Evolutionary conservation across 1,140 invertebrate genomes (phyloP), one percentile per base, ranked within the genome.

Genomic region (Zaprionus nigranus): DNA sequence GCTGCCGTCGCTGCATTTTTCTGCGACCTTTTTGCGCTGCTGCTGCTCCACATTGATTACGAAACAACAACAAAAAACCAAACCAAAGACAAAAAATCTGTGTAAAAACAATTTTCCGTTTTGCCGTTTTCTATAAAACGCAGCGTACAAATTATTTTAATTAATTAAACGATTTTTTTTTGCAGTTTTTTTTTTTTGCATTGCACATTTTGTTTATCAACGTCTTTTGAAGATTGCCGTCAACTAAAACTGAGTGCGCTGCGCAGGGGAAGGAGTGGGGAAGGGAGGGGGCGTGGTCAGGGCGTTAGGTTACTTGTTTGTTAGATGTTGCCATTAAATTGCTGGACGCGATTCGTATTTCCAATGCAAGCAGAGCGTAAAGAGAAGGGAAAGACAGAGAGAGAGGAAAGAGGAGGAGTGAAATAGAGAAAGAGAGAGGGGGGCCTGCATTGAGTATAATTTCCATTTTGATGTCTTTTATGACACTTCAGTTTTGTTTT

Each of bases 381-480:
- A 68, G 62, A 56, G 57, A 68, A 77, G 64, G 83, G 36, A 60
- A 6, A 28, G 30, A n/a, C n/a, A 0, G 40, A 20, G 24, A 38
- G 20, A 22, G 20, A 28, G 13, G 1, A n/a, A 5, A 3, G n/a
- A 3, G 34, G 1, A 28, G 24, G n/a, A 12, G 43, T 0, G 40
- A 3, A 0, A 78, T 69, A 67, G 65, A 56, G 60, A 75, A 11
- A 34, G 30, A 34, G 30, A 71, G 20, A 43, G 22, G 15, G 43
- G 11, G 38, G 2, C 17, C 22, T 20, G 66, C 20, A 22, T 71
- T 20, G 63, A 68, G 69, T 81, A 88, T 88, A 79, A 90, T 90
- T 84, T 88, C 82, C 81, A 79, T 84, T 90, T 88, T 88, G 85
- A 88, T 88, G 84, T 62, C 85, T 84, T 88, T 88, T 88, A 88